Percentiles rank a stretch among this genome's conserved stretches.
Evolutionary conservation across 2,797 vertebrate genomes (phyloP).

Genomic region (Melanotaenia pygmaea): DNA sequence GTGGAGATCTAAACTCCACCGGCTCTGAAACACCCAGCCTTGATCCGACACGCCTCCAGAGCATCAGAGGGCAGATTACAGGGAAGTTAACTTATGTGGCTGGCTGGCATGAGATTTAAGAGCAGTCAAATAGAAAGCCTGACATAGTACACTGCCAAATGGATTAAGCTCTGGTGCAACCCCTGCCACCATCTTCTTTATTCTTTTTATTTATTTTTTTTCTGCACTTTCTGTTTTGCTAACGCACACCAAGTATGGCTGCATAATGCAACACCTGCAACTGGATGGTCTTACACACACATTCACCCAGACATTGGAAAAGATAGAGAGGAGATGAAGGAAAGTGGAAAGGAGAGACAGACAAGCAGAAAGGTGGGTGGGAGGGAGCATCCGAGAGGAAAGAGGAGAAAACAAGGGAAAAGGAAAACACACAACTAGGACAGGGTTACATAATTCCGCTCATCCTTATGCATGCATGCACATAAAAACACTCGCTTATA

Average conservation of each 20-base stretch:
- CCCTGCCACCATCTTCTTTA: slow-evolving; percentile 8
- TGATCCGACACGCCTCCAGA: slow-evolving; percentile 60
- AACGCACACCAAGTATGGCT: slow-evolving; percentile 22
- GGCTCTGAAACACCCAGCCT: slow-evolving; percentile 51
- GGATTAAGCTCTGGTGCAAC: slow-evolving; percentile 59
- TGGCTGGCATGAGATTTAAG: slow-evolving; percentile 72
- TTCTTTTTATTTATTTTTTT: slow-evolving; percentile 19
- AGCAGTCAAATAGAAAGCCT: slow-evolving; percentile 73
- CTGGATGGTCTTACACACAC: slow-evolving; percentile 25
- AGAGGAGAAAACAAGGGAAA: slow-evolving; percentile 54
- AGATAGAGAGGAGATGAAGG: slow-evolving; percentile 19
- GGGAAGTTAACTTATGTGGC: slow-evolving; percentile 68
- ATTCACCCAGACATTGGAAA: slow-evolving; percentile 20
- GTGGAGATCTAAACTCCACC: slow-evolving; percentile 26
- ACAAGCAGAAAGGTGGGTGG: slow-evolving; percentile 24
- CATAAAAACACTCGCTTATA: slow-evolving; percentile 70
- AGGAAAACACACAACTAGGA: slow-evolving; percentile 74
- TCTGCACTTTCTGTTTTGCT: slow-evolving; percentile 15
- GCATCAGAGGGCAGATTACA: slow-evolving; percentile 65
- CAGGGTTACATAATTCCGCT: slow-evolving; percentile 79
- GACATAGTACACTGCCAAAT: slow-evolving; percentile 67
- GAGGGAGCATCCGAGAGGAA: slow-evolving; percentile 49
- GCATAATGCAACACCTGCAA: slow-evolving; percentile 45
- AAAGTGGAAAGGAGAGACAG: slow-evolving; percentile 2
- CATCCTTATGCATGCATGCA: slow-evolving; percentile 77